These are phyloP conservation scores for Brachyhypopomus gauderio DNA, from an alignment of 2,113 vertebrate species.

Conservation along the genomic window DNA sequence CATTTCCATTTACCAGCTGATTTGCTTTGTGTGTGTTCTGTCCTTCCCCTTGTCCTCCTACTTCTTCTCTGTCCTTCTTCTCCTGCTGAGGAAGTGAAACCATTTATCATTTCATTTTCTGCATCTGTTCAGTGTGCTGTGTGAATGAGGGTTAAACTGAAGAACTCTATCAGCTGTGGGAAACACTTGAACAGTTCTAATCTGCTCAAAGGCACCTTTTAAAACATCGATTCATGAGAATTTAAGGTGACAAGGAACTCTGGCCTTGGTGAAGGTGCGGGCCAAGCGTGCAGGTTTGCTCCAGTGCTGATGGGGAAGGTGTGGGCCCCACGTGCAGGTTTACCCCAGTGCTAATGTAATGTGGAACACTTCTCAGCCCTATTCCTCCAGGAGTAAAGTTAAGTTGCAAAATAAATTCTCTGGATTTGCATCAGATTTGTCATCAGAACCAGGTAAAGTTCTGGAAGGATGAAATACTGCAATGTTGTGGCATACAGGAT, in stretches of 20 bases:
- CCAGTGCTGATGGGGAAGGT: no score
- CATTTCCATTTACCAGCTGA: constrained; percentile 42
- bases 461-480: no score
- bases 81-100: constrained; percentile 31
- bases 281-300: no score
- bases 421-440: no score
- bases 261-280: no score
- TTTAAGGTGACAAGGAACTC: background rate
- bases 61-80: constrained; percentile 31
- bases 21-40: constrained; percentile 38
- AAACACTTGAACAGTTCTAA: background rate
- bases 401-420: no score
- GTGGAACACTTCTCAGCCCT: no score
- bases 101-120: constrained; percentile 40
- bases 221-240: background rate
- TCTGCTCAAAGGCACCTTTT: background rate
- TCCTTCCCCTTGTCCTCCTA: constrained; percentile 33
- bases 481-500: no score
- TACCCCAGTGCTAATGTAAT: no score
- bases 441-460: no score
- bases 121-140: constrained; percentile 28
- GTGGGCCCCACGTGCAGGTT: no score
- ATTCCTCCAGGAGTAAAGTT: no score
- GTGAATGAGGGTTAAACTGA: constrained; percentile 41
- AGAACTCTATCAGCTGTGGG: constrained; percentile 21